These are phyloP conservation scores for Hymenochirus boettgeri DNA, from an alignment of 2,113 vertebrate species.

Conservation along the genomic window DNA sequence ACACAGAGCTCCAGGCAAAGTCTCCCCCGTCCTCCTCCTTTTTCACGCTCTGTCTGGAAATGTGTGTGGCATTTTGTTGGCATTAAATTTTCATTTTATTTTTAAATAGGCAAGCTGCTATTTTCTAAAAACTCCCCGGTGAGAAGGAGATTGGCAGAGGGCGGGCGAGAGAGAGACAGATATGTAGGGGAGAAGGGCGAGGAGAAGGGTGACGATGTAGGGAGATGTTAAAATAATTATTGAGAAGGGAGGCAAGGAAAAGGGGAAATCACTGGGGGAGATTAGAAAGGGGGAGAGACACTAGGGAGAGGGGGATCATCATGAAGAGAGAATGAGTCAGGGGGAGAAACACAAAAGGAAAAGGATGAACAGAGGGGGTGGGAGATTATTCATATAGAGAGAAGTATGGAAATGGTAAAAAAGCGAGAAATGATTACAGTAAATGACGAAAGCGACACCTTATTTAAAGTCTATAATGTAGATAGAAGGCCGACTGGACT, in stretches of 20 bases:
- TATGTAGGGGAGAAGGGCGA: constrained; percentile 3
- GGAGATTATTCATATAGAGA: too few relatives aligned
- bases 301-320: too few relatives aligned
- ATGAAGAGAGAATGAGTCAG: too few relatives aligned
- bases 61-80: constrained; percentile 57
- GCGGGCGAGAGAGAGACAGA: constrained; percentile 28
- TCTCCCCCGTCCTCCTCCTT: neutral
- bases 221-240: neutral
- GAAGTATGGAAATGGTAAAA: too few relatives aligned
- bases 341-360: too few relatives aligned
- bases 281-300: neutral
- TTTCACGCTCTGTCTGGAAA: constrained; percentile 30
- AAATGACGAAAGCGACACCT: too few relatives aligned
- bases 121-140: constrained; percentile 46
- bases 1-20: constrained; percentile 8
- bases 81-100: constrained; percentile 72
- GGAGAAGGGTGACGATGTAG: neutral
- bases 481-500: too few relatives aligned
- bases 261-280: neutral
- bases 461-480: too few relatives aligned
- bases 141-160: constrained; percentile 44
- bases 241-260: neutral
- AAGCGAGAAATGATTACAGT: too few relatives aligned
- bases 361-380: too few relatives aligned
- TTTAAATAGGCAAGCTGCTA: constrained; percentile 46